Base-by-base conservation (phyloP, 2,113 vertebrate species). In the Pangasianodon hypophthalmus region DNA sequence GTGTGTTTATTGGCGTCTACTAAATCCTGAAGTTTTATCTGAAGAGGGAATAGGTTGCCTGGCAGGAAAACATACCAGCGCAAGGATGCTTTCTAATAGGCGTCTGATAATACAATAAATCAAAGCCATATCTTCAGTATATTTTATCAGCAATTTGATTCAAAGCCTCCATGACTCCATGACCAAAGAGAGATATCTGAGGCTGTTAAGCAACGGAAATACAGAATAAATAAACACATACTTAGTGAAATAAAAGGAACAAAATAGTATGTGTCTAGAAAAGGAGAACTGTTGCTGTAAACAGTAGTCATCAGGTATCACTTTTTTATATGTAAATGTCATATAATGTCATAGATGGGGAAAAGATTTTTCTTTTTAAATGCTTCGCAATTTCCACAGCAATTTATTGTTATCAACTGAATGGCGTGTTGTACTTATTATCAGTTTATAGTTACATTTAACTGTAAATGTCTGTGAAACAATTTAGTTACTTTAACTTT, bases 101-200 rank as follows among this genome's bases (percentile, higher is more conserved):
- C 9, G 80, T 82, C 16, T 82, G 56, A 84, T 84, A 84, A 19
- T 32, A 26, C 54, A 21, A 58, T 41, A 84, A 58, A 84, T 84
- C 82, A 60, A 84, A 60, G 18, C 19, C 18, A 58, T 21, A n/a
- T 56, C 54, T 44, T 32, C 50, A 14, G 48, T 52, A 56, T 83
- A 83, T 56, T 84, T 84, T 24, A 60, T 60, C 54, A 84, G 82
- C 32, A 24, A 6, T 60, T 84, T 84, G 32, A 44, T 8, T 41
- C 82, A 41, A 60, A 60, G 54, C 8, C 54, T 58, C 82, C 56
- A 44, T 84, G 82, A 84, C 82, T 84, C 81, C n/a, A n/a, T n/a
- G 41, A 32, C 19, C 32, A 84, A 58, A 37, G 2, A 56, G 80
- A 82, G 29, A 14, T 6, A 54, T 54, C 29, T 54, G 44, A 77